These are phyloP conservation scores for Matsumurasca onukii DNA, from an alignment of 1,140 invertebrate species.

Conservation along the genomic window DNA sequence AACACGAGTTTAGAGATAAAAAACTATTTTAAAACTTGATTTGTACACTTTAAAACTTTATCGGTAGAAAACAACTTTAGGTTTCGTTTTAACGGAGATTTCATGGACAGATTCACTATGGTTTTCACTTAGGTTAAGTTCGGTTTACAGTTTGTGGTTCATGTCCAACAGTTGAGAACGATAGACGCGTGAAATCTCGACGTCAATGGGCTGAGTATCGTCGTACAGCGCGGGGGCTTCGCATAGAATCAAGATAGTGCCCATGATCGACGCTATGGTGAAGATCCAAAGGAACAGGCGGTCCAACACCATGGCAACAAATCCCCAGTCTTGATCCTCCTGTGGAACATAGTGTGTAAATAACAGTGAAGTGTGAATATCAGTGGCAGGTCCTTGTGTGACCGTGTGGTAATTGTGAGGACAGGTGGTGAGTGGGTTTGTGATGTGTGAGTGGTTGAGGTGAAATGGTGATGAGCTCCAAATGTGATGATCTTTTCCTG, in stretches of 20 bases:
- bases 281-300: constrained; percentile 96
- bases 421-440: neutral
- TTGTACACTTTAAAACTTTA: neutral
- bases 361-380: neutral
- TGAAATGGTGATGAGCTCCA: neutral
- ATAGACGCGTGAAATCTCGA: constrained; percentile 74
- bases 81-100: neutral
- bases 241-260: constrained; percentile 82
- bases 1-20: neutral
- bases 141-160: constrained; percentile 20
- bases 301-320: constrained; percentile 99
- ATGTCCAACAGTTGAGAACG: constrained; percentile 4
- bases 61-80: neutral
- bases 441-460: neutral
- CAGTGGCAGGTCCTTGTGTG: neutral
- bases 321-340: constrained; percentile 99
- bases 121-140: no score
- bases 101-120: neutral
- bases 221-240: constrained; percentile 91
- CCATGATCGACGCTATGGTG: constrained; percentile 85
- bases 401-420: neutral
- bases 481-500: neutral
- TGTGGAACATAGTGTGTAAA: constrained; percentile 48
- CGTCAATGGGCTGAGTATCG: constrained; percentile 86
- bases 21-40: neutral